Base-by-base conservation (phyloP, 2,888 invertebrate species). In the Seladonia tumulorum region DNA sequence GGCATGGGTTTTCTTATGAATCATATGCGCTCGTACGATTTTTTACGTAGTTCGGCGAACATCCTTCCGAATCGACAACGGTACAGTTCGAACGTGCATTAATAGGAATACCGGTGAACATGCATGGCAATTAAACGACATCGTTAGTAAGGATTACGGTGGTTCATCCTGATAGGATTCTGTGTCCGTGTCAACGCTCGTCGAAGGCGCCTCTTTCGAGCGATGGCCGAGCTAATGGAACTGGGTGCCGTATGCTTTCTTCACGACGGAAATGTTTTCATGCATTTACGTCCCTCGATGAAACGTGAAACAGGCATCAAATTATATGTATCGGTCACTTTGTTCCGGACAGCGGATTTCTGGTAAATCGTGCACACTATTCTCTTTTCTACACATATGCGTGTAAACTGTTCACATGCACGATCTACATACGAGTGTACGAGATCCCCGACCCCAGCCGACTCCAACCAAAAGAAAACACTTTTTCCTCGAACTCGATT, bases 51-150 rank as follows among this genome's bases (percentile, higher is more conserved):
- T 29, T 29, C 45, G 29, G 22, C 25, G 35, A 29, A 71, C 68
- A 57, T 68, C 53, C 39, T 75, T 16, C 35, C n/a, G 49, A 47
- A 53, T 22, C 66, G 74, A 66, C 60, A 42, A 49, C 14, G 7
- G 14, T 42, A 25, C 53, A 45, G 25, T 7, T 66, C n/a, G 72
- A 73, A 18, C 5, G 66, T 78, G 85, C 79, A 66, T 42, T 49
- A 72, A 60, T 68, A 45, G 35, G 35, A 47, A 76, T 70, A 73
- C 39, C 45, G 68, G 78, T 76, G 76, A 45, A 68, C 39, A 88
- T 83, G 77, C 82, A 68, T 85, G 86, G 87, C 88, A 87, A 68
- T 90, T 89, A 85, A 88, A 87, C 90, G 86, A 90, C 91, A 90
- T 92, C 88, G 84, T 89, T 81, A 72, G 70, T 81, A 60, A 72